Base-by-base conservation (phyloP, 1,140 invertebrate species). In the Neotoxoptera formosana region DNA sequence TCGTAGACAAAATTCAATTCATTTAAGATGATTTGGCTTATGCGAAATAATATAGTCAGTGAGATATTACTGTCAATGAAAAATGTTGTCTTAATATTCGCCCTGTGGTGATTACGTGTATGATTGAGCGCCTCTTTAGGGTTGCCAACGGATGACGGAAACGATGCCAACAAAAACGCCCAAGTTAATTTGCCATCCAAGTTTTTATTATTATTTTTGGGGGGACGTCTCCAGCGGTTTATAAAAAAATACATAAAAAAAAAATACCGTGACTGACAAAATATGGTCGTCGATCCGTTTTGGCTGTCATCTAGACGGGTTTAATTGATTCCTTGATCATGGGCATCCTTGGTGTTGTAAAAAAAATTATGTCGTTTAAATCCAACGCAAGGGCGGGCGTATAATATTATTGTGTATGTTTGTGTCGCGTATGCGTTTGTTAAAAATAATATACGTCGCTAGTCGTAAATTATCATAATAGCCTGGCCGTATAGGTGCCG, bases 171-270 rank as follows among this genome's bases (percentile, higher is more conserved):
- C 81, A 93, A 93, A 93, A 93, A 93, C 91, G 81, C 81, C 91
- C 91, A 93, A 93, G 91, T 93, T 93, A 93, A 93, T 93, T 93
- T 93, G 81, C 91, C 91, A 86, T 92, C 91, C 91, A 92, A 76
- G 81, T 83, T 83, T 93, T 93, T 93, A 84, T 93, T 93, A 86
- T 93, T 56, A 93, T 93, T 93, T 93, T 93, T 51, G 60, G 76
- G 91, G 91, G 91, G 91, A 92, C 91, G 81, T 84, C 81, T 83
- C 81, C 47, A 41, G 48, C 36, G 91, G 76, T 86, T 86, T 86
- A 93, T 56, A 93, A 84, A 93, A 93, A 93, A 93, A 93, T 86
- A 34, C 86, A 45, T 84, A 14, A 86, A 81, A 51, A 41, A 83
- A 90, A 30, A 83, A 51, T 93, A 45, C 48, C 81, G 48, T 86